Base-by-base conservation (phyloP, 2,888 invertebrate genomes). In the Hemithea aestivaria region DNA sequence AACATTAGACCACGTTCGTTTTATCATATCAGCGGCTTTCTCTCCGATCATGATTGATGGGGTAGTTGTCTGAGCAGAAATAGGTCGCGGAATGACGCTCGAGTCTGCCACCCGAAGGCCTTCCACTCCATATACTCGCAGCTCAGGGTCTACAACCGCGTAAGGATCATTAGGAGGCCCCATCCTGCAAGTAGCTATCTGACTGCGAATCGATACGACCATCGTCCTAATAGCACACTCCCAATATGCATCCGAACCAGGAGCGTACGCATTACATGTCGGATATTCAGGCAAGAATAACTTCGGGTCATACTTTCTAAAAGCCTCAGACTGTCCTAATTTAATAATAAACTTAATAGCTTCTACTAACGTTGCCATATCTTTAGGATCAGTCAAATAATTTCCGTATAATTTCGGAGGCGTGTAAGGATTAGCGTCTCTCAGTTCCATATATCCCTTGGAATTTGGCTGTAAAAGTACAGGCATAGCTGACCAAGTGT, bases 401-500 rank as follows among this genome's bases (percentile, higher is more conserved):
- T 96, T 94, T 0, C 94, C 92, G 56, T 93, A 91, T 39, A 97
- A 88, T 42, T 91, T 87, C 0, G 97, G 96, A 59, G 91, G 90
- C 1, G 93, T 90, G 33, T 90, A 88, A 0, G 96, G 94, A 76
- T 95, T 90, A n/a, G 88, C 89, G 20, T 92, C 92, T 53, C 89
- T 89, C 0, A 97, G 85, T 63, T 89, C 90, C 0, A 96, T 64
- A 6, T 89, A 88, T 0, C 96, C 95, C 40, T 88, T 87, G 3
- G 95, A 95, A 66, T 90, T 90, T 0, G 96, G 95, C 53, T 93
- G 90, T 33, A 94, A 89, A 8, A 94, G 78, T 67, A 94, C 91
- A 0, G 93, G 90, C 39, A 93, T 84, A n/a, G 91, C 85, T 22
- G 87, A 90, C 82, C 89, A 92, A 21, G 89, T 90, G 82, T 87